Evolutionary conservation across 2,888 invertebrate species (phyloP).

Genomic region (Mesorhabditis sp.): DNA sequence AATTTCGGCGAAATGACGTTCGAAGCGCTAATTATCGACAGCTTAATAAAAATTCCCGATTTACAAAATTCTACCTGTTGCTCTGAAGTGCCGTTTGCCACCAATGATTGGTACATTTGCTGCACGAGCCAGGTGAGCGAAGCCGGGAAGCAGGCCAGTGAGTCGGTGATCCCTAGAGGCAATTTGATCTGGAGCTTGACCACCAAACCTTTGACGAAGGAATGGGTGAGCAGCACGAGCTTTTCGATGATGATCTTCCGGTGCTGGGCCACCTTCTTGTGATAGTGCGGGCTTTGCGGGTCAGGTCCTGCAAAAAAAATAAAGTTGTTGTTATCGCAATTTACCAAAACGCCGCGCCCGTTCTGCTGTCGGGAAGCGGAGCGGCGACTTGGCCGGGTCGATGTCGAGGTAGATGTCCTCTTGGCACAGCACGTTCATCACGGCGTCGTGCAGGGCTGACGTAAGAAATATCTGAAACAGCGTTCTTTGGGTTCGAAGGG

Average conservation of each 20-base stretch:
- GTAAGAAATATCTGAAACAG: constrained; percentile 73
- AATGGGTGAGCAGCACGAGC: constrained; percentile 74
- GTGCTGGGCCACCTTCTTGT: constrained; percentile 73
- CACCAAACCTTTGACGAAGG: constrained; percentile 73
- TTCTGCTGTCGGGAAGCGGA: constrained; percentile 69
- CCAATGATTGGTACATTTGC: constrained; percentile 70
- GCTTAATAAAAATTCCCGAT: too few species aligned
- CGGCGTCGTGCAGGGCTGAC: constrained; percentile 83
- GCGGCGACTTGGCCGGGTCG: constrained; percentile 79
- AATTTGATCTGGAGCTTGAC: too few species aligned
- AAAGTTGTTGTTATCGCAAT: background rate
- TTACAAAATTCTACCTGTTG: constrained; percentile 1
- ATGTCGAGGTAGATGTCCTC: constrained; percentile 87
- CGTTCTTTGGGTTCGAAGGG: background rate
- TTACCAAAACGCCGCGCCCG: constrained; percentile 56
- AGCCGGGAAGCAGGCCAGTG: constrained; percentile 77
- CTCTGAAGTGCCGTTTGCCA: constrained; percentile 18
- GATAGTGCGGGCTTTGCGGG: constrained; percentile 69
- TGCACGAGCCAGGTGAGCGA: constrained; percentile 84
- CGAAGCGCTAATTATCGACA: too few species aligned
- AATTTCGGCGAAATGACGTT: background rate
- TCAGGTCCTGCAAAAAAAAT: constrained; percentile 12
- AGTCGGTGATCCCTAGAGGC: constrained; percentile 69
- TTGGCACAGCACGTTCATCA: constrained; percentile 80
- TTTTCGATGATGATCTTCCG: constrained; percentile 70